phyloP scores from a whole-genome alignment of 2,113 vertebrate species.

The Aramus guarauna region DNA sequence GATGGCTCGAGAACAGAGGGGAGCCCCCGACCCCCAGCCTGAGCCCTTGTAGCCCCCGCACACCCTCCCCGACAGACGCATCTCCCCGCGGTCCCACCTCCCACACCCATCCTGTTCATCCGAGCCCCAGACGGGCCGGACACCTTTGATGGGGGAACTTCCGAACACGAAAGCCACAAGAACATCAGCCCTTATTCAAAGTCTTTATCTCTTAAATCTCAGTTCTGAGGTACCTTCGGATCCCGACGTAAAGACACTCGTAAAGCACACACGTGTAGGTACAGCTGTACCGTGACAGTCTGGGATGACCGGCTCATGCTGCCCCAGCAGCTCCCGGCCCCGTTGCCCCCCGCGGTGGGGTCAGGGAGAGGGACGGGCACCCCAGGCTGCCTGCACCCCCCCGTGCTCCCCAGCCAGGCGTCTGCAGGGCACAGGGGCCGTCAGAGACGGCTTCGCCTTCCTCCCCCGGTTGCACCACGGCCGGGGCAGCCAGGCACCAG shows the following conservation, averaged over 20 bases:
- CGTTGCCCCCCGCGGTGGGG: rapidly evolving
- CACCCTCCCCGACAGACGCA: rapidly evolving
- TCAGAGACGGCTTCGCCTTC: not conserved
- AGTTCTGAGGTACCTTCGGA: not conserved
- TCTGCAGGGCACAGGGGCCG: rapidly evolving
- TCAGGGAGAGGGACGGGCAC: not conserved
- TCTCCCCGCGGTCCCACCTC: not conserved
- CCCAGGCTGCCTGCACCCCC: rapidly evolving
- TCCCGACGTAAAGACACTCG: rapidly evolving
- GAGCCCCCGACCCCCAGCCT: rapidly evolving
- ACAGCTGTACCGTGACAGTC: not conserved
- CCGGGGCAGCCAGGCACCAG: rapidly evolving
- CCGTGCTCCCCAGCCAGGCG: not conserved
- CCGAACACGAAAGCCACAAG: not conserved
- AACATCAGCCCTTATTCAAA: not conserved
- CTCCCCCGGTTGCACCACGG: rapidly evolving
- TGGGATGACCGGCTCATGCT: rapidly evolving
- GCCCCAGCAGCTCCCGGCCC: not conserved
- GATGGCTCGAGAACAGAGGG: rapidly evolving
- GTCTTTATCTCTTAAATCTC: not conserved
- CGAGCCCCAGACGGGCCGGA: not conserved
- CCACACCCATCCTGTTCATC: not conserved
- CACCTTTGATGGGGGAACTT: not conserved
- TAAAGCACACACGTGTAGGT: rapidly evolving
- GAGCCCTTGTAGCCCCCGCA: not conserved